phyloP scores from a whole-genome alignment of 2,113 vertebrate genomes.

The Laterallus jamaicensis region DNA sequence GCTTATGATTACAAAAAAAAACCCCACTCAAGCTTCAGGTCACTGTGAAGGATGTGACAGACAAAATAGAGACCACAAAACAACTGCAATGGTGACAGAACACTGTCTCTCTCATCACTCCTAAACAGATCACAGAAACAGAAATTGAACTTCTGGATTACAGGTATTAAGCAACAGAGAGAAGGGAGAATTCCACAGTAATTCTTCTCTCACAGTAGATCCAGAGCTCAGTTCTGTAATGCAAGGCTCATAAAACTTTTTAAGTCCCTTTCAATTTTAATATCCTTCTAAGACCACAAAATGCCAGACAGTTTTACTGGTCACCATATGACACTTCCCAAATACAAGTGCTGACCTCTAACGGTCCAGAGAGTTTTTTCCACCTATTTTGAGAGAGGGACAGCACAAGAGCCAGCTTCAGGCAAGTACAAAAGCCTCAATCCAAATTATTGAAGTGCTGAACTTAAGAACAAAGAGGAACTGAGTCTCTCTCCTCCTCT shows the following conservation, averaged over 20 bases:
- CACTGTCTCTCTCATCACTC: neutral
- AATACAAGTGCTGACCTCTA: constrained; percentile 30
- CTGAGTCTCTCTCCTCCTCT: accelerated
- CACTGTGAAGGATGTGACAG: accelerated
- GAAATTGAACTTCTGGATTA: neutral
- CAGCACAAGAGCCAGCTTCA: neutral
- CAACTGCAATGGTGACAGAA: neutral
- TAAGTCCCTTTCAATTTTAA: neutral
- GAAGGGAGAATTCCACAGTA: neutral
- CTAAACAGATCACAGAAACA: neutral
- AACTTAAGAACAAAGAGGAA: neutral
- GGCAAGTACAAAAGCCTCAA: neutral
- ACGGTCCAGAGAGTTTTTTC: neutral
- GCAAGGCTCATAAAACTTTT: neutral
- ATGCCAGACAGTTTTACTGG: neutral
- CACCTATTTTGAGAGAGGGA: neutral
- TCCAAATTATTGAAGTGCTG: neutral
- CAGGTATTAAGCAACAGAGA: neutral
- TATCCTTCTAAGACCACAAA: neutral
- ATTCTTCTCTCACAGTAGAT: neutral
- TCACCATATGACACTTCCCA: neutral
- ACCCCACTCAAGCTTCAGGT: neutral
- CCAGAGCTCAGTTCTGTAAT: neutral
- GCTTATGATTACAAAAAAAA: neutral
- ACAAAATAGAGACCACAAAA: neutral